phyloP scores from a whole-genome alignment of 2,888 invertebrate species.

The Oxycera nigricornis region DNA sequence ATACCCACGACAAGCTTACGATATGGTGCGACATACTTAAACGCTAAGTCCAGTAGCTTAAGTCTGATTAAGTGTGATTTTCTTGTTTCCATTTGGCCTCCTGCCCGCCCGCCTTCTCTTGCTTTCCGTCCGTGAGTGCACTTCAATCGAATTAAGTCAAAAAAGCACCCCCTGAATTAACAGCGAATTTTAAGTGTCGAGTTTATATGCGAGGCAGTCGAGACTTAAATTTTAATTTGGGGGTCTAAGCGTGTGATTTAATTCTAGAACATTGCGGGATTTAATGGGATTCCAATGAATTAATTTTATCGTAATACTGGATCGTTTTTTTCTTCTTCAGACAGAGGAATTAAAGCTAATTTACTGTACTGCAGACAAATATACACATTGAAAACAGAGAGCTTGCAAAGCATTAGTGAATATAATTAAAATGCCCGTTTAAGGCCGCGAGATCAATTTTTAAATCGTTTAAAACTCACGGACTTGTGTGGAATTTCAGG shows the following conservation, averaged over 20 bases:
- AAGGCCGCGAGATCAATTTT: neutral
- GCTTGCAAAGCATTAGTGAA: no score
- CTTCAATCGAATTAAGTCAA: neutral
- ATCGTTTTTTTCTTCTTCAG: neutral
- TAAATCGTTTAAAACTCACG: neutral
- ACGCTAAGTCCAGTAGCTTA: constrained; percentile 22
- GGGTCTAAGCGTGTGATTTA: constrained; percentile 25
- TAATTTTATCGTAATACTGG: constrained; percentile 28
- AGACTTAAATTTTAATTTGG: constrained; percentile 28
- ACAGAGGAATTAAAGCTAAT: neutral
- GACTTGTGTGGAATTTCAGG: neutral
- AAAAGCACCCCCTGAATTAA: constrained; percentile 1
- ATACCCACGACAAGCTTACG: constrained; percentile 27
- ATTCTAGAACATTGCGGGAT: constrained; percentile 22
- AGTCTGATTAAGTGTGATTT: constrained; percentile 36
- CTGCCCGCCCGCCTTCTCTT: neutral
- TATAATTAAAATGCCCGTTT: no score
- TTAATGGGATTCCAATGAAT: constrained; percentile 24
- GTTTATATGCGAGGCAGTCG: neutral
- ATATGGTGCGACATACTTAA: constrained; percentile 37
- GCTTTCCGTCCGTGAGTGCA: neutral
- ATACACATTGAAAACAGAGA: neutral
- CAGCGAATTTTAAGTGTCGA: neutral
- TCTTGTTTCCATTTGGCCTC: constrained; percentile 22
- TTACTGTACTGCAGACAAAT: neutral